A percentile compares a stretch with the other conserved stretches of the same genome.
Conservation (phyloP, 1,140 invertebrate species). For the Galleria mellonella region DNA sequence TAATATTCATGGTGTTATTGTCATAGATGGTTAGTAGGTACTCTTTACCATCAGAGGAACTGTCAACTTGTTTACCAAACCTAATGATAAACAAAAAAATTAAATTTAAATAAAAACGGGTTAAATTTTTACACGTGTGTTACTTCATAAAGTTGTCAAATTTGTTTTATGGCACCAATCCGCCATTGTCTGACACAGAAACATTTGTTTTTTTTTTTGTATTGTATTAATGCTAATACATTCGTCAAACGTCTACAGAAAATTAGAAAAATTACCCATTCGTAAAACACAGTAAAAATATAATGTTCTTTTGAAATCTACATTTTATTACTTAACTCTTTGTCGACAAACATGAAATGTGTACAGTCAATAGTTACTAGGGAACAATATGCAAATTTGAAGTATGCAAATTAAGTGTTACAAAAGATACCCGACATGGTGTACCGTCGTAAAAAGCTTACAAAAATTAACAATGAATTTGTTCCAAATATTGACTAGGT, state of each 20-base stretch:
- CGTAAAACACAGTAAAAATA: constrained; percentile 15
- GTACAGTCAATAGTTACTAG: constrained; percentile 26
- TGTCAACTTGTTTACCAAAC: no score
- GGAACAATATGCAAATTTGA: constrained; percentile 49
- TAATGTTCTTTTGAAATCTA: constrained; percentile 35
- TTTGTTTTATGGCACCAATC: neutral
- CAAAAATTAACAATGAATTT: constrained; percentile 37
- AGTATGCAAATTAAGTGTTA: constrained; percentile 54
- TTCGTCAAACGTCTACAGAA: neutral
- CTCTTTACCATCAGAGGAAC: no score
- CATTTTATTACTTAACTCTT: constrained; percentile 59
- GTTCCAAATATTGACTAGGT: constrained; percentile 44
- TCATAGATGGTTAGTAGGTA: no score
- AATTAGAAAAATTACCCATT: constrained; percentile 3
- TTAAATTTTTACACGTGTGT: no score
- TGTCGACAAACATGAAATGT: constrained; percentile 34
- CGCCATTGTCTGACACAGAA: neutral
- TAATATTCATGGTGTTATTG: no score
- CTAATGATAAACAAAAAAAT: no score
- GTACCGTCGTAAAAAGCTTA: constrained; percentile 52
- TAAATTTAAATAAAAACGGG: no score
- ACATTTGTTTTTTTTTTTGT: neutral
- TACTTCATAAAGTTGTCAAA: neutral
- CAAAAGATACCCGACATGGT: constrained; percentile 35
- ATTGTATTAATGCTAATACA: constrained; percentile 1